These are phyloP conservation scores for Proterorhinus semilunaris DNA, from an alignment of 2,113 vertebrate species.

Conservation along the genomic window DNA sequence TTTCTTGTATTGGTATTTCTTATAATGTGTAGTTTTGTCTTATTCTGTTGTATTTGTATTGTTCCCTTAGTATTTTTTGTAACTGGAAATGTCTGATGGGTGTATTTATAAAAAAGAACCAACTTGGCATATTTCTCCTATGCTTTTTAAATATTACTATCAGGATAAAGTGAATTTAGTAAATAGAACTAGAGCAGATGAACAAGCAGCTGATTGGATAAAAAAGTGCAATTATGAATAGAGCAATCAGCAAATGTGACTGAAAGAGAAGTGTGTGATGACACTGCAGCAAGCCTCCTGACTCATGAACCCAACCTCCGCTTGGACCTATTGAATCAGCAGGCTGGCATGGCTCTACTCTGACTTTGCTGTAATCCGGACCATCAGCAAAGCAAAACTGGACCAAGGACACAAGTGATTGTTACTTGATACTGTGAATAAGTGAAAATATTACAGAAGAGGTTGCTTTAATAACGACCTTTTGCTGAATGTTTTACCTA, in stretches of 20 bases:
- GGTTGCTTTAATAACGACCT: too few relatives aligned
- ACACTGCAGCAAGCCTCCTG: conserved; percentile 47
- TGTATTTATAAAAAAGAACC: neutral
- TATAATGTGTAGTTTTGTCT: too few relatives aligned
- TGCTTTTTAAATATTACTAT: neutral
- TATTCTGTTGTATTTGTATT: too few relatives aligned
- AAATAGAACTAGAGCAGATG: conserved; percentile 1
- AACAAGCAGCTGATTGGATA: conserved; percentile 36
- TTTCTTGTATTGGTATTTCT: too few relatives aligned
- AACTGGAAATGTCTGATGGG: too few relatives aligned
- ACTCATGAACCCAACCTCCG: conserved; percentile 23
- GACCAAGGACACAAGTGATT: conserved; percentile 21
- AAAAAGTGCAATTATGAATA: conserved; percentile 30
- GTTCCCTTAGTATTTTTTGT: too few relatives aligned
- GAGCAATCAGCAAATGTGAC: conserved; percentile 65
- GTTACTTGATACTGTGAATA: too few relatives aligned
- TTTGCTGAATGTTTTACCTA: too few relatives aligned
- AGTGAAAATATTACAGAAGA: too few relatives aligned
- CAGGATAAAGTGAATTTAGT: neutral
- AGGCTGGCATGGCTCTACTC: conserved; percentile 19
- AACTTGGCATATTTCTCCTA: neutral
- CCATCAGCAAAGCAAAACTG: conserved; percentile 17
- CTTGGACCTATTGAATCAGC: conserved; percentile 32
- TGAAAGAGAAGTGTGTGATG: conserved; percentile 44
- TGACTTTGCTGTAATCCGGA: conserved; percentile 36